phyloP scores from a whole-genome alignment of 2,888 invertebrate genomes.

The Zygogramma bicolorata region DNA sequence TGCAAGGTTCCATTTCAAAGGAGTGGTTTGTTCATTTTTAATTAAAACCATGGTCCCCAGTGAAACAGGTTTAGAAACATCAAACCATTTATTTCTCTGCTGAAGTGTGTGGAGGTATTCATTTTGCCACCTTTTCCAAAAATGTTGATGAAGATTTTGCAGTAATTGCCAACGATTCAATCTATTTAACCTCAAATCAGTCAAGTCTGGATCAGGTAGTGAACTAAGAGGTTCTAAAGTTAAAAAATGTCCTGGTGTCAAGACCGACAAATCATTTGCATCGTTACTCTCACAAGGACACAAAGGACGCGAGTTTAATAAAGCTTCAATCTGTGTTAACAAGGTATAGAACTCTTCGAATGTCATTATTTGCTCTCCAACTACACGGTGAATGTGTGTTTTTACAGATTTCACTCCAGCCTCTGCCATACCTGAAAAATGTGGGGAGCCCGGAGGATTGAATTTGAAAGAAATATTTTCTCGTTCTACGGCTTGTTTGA shows the following conservation, averaged over 20 bases:
- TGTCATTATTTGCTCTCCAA: not conserved
- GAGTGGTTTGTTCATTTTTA: conserved; percentile 17
- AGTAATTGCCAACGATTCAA: conserved; percentile 22
- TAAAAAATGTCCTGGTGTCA: conserved; percentile 53
- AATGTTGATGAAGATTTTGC: conserved; percentile 25
- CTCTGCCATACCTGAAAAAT: not conserved
- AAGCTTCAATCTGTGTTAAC: conserved; percentile 9
- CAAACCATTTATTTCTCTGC: conserved; percentile 14
- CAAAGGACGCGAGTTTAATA: conserved; percentile 13
- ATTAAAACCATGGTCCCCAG: conserved; percentile 17
- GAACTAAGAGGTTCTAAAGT: too few species aligned
- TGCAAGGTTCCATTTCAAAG: not conserved
- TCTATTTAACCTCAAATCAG: conserved; percentile 10
- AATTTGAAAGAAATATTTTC: not conserved
- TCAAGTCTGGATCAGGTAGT: not conserved
- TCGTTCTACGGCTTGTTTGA: too few species aligned
- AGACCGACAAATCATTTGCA: conserved; percentile 1
- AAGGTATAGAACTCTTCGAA: too few species aligned
- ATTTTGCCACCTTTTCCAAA: conserved; percentile 19
- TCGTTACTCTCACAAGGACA: not conserved
- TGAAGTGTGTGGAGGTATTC: conserved; percentile 14
- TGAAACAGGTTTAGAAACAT: not conserved
- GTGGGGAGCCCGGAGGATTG: not conserved
- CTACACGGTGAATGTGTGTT: not conserved
- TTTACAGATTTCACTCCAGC: conserved; percentile 11